Evolutionary conservation across 2,113 vertebrate genomes (phyloP).

Genomic region (Dasyornis broadbenti): DNA sequence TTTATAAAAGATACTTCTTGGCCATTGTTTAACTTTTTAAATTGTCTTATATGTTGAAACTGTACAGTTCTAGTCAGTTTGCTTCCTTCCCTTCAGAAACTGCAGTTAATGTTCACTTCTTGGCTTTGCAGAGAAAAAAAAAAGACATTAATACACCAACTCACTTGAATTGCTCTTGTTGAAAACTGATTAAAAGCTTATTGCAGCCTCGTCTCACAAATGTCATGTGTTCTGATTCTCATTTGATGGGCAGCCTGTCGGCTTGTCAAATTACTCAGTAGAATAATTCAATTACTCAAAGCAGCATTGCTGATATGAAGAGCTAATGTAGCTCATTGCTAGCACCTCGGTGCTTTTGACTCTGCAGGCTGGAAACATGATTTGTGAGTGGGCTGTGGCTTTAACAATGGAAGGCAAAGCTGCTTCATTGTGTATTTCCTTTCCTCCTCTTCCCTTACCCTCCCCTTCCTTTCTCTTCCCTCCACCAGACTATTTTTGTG

Average conservation of each 20-base stretch:
- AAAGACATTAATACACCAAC: neutral
- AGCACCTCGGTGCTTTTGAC: neutral
- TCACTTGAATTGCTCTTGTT: neutral
- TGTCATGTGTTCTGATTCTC: neutral
- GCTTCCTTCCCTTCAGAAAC: neutral
- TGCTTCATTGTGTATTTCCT: neutral
- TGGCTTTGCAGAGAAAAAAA: neutral
- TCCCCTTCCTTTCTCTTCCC: neutral
- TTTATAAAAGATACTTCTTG: neutral
- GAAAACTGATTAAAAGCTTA: constrained; percentile 33
- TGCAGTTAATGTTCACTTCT: neutral
- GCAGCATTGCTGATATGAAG: neutral
- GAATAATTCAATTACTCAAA: constrained; percentile 4
- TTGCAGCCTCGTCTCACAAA: neutral
- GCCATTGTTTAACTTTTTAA: neutral
- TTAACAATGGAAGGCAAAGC: constrained; percentile 36
- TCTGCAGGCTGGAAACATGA: neutral
- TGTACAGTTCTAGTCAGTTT: neutral
- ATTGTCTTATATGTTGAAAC: neutral
- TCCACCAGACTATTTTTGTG: constrained; percentile 7
- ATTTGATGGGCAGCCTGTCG: constrained; percentile 13
- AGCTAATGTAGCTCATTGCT: neutral
- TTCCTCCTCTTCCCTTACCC: neutral
- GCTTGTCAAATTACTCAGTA: neutral
- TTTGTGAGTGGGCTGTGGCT: constrained; percentile 31